These are phyloP conservation scores for Metacarcinus magister DNA, from an alignment of 2,888 invertebrate species.

Conservation along the genomic window DNA sequence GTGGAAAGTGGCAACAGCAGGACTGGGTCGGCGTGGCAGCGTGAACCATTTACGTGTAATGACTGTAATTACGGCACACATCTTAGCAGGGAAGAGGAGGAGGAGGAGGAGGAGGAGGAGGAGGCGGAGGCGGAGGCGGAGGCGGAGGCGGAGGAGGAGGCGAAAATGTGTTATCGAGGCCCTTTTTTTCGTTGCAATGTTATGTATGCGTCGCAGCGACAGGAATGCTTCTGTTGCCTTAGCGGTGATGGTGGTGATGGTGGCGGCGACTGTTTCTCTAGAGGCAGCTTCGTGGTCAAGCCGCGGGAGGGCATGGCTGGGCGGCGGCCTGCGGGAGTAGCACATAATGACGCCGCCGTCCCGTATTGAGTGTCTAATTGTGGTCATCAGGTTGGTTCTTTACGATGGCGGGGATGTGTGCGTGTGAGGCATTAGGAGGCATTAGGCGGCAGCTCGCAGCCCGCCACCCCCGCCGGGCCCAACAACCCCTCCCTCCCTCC, in stretches of 20 bases:
- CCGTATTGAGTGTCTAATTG: slow-evolving; percentile 36
- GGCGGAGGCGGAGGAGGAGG: neutral
- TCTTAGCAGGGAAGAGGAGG: neutral
- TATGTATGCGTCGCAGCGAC: neutral
- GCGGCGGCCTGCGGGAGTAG: neutral
- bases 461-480: neutral
- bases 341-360: neutral
- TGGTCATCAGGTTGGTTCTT: neutral
- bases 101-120: neutral
- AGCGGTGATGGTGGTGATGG: neutral
- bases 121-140: neutral
- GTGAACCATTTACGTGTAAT: slow-evolving; percentile 41
- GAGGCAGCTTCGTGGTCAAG: neutral
- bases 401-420: slow-evolving; percentile 17
- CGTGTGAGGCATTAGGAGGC: slow-evolving; percentile 21
- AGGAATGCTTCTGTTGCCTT: neutral
- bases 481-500: neutral
- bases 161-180: neutral
- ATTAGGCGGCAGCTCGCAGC: neutral
- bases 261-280: neutral
- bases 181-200: neutral
- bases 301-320: neutral
- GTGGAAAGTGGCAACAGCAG: slow-evolving; percentile 33
- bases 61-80: slow-evolving; percentile 41
- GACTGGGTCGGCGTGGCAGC: neutral